phyloP scores from a whole-genome alignment of 2,113 vertebrate species.

The Pyrgilauda ruficollis region DNA sequence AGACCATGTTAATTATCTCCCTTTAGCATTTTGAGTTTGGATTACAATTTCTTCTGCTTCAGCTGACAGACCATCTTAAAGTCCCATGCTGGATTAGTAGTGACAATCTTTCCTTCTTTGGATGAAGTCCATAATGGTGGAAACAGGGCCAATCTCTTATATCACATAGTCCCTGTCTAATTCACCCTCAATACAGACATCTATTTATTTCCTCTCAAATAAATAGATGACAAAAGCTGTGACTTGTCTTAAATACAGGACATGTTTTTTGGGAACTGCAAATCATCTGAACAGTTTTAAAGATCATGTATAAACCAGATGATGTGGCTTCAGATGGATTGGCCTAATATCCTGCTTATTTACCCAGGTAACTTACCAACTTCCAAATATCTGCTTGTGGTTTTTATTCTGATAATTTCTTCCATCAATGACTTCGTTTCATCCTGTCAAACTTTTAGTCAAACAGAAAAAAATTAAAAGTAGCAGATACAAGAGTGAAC shows the following conservation, averaged over 20 bases:
- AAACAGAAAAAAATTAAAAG: not conserved
- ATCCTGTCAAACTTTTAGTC: not conserved
- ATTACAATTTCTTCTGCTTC: not conserved
- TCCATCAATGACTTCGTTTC: not conserved
- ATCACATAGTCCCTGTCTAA: not conserved
- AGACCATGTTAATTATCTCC: not conserved
- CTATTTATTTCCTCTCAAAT: not conserved
- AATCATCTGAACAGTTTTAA: not conserved
- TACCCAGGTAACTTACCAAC: not conserved
- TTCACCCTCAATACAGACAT: not conserved
- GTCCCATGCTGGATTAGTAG: not conserved
- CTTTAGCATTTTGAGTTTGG: not conserved
- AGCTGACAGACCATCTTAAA: not conserved
- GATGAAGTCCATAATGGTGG: not conserved
- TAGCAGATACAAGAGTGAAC: not conserved
- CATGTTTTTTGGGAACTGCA: not conserved
- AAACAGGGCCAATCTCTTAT: not conserved
- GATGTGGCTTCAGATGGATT: not conserved
- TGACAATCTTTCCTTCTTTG: constrained; percentile 29
- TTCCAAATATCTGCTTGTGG: not conserved
- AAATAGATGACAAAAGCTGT: not conserved
- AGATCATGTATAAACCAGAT: not conserved
- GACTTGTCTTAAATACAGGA: not conserved
- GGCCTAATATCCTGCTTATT: not conserved
- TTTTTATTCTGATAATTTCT: not conserved